phyloP scores from a whole-genome alignment of 1,140 invertebrate species.

The Yoshiicerus persimilis region DNA sequence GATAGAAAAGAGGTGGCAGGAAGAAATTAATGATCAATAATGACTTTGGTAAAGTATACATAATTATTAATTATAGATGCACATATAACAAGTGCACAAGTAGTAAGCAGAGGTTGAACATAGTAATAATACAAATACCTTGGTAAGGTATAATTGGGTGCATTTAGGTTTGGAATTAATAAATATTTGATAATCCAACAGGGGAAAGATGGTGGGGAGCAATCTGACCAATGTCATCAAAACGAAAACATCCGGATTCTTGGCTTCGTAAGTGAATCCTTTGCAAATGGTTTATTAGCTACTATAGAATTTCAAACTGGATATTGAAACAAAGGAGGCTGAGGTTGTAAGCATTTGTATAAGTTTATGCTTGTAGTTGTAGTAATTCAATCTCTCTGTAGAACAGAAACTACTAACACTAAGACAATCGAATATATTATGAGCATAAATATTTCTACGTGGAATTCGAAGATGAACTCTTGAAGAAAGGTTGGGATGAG shows the following conservation, averaged over 20 bases:
- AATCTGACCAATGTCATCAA: slow-evolving; percentile 43
- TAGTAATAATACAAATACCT: no score
- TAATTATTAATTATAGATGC: background rate
- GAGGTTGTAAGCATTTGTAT: no score
- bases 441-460: no score
- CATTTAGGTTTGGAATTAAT: background rate
- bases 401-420: no score
- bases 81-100: no score
- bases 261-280: slow-evolving; percentile 33
- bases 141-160: no score
- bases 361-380: no score
- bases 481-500: no score
- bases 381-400: no score
- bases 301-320: background rate
- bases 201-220: slow-evolving; percentile 34
- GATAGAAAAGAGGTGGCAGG: background rate
- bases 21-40: background rate
- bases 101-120: no score
- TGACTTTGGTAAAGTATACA: background rate
- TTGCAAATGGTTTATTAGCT: background rate
- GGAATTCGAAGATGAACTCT: background rate
- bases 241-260: slow-evolving; percentile 42
- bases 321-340: no score
- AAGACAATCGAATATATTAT: no score
- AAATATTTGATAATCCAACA: background rate